Conservation (phyloP, 2,888 invertebrate genomes). For the Acleris laterana region DNA sequence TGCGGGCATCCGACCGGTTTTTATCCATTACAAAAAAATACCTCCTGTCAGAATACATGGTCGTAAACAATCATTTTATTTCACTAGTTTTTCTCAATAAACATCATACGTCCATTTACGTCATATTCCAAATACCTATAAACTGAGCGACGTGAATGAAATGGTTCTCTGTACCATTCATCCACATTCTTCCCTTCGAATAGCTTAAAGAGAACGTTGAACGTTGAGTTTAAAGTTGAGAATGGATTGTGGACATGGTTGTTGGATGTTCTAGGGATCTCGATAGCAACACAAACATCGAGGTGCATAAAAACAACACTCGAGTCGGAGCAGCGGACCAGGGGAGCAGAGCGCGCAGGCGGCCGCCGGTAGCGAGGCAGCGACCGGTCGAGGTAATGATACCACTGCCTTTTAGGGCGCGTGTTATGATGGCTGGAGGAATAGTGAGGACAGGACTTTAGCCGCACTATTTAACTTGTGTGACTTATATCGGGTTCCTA, state of each 20-base stretch:
- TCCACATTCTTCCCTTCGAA: constrained; percentile 41
- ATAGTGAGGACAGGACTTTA: constrained; percentile 61
- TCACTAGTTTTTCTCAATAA: constrained; percentile 35
- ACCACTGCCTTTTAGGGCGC: constrained; percentile 79
- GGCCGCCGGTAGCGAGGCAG: constrained; percentile 49
- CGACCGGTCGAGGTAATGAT: constrained; percentile 77
- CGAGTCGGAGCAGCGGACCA: constrained; percentile 64
- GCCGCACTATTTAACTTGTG: no score
- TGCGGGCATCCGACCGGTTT: constrained; percentile 29
- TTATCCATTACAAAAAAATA: constrained; percentile 31
- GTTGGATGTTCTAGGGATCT: constrained; percentile 52
- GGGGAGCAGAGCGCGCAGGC: constrained; percentile 69
- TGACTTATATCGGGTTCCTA: no score
- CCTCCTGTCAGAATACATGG: constrained; percentile 31
- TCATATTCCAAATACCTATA: constrained; percentile 70
- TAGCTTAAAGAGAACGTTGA: constrained; percentile 26
- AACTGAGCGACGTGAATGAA: constrained; percentile 73
- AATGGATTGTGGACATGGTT: constrained; percentile 19
- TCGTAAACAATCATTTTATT: constrained; percentile 38
- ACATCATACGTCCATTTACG: constrained; percentile 41
- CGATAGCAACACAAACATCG: constrained; percentile 74
- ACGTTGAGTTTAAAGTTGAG: constrained; percentile 7
- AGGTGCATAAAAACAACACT: constrained; percentile 74
- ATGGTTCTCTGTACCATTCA: constrained; percentile 65
- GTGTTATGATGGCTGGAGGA: constrained; percentile 69